Percentiles rank a stretch among this genome's conserved stretches.
These are phyloP conservation scores for Ammospiza caudacuta DNA, from an alignment of 2,113 vertebrate species.

Conservation along the genomic window DNA sequence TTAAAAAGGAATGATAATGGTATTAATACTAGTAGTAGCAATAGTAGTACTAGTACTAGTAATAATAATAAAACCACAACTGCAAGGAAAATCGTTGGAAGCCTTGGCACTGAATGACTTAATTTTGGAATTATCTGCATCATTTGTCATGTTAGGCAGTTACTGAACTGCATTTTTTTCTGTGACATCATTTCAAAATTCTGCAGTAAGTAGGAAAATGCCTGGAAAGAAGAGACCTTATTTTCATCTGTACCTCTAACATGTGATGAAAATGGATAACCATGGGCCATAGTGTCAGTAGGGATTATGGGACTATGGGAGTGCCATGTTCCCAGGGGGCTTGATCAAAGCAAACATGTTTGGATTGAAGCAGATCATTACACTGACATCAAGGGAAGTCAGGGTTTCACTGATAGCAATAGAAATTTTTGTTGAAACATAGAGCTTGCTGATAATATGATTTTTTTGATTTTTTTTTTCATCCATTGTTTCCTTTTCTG, in stretches of 20 bases:
- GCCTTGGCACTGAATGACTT: neutral
- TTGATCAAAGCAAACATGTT: neutral
- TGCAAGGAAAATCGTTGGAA: neutral
- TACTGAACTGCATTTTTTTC: neutral
- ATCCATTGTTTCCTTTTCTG: neutral
- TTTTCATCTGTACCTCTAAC: neutral
- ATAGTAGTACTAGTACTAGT: neutral
- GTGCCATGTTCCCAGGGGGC: accelerated
- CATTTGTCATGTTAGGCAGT: neutral
- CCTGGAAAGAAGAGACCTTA: neutral
- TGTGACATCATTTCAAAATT: neutral
- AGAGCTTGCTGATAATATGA: neutral
- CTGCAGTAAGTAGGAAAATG: neutral
- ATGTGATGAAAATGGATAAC: neutral
- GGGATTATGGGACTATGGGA: neutral
- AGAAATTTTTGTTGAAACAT: neutral
- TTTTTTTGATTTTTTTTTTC: neutral
- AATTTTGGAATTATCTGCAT: neutral
- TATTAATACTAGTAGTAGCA: neutral
- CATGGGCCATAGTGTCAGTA: neutral
- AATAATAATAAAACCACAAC: neutral
- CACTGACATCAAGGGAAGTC: neutral
- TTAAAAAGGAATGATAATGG: neutral
- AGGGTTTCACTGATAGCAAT: neutral
- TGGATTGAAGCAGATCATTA: neutral